Base-by-base conservation (phyloP, 2,113 vertebrate species). In the Nanger granti region DNA sequence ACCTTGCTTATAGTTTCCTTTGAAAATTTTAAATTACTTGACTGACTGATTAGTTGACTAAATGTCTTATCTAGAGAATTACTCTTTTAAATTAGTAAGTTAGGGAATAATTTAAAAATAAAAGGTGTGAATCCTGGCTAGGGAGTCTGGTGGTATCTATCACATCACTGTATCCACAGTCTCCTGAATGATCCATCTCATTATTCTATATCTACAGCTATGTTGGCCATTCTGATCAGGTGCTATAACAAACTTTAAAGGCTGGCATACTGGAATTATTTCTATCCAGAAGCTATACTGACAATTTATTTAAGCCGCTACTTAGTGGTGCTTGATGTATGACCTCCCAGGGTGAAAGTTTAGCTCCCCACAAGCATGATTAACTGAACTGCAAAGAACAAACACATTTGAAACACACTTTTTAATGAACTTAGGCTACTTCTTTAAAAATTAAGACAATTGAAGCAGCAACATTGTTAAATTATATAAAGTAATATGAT, bases 281-380 rank as follows among this genome's bases (percentile, higher is more conserved):
- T 96, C 82, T 80, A 95, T 59, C 55, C 52, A 91, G 82, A 84
- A 55, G 22, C 76, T 85, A 62, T 82, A 69, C 55, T 84, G 54
- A 84, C 64, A 90, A 95, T 95, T 97, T 95, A 49, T 59, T 84
- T 93, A 92, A 95, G 34, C 41, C 69, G 79, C 80, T 87, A 92
- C 31, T 31, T 95, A 66, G 60, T 89, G 31, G 34, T 8, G 2
- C 83, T 89, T 97, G 66, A 95, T 94, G 94, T 92, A 97, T 73
- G 7, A 34, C 34, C 55, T 93, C 44, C 92, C 0, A 2, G 7
- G 55, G 49, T 86, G 59, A 80, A 86, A 95, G 15, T 47, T 79
- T 80, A 64, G 28, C 34, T 94, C 7, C 54, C n/a, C 57, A 93
- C 10, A n/a, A 26, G 18, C 9, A 29, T 37, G n/a, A 86, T 84